Evolutionary conservation across 2,888 invertebrate species (phyloP), one percentile per base, ranked within the genome.

Genomic region (Volucella inanis): DNA sequence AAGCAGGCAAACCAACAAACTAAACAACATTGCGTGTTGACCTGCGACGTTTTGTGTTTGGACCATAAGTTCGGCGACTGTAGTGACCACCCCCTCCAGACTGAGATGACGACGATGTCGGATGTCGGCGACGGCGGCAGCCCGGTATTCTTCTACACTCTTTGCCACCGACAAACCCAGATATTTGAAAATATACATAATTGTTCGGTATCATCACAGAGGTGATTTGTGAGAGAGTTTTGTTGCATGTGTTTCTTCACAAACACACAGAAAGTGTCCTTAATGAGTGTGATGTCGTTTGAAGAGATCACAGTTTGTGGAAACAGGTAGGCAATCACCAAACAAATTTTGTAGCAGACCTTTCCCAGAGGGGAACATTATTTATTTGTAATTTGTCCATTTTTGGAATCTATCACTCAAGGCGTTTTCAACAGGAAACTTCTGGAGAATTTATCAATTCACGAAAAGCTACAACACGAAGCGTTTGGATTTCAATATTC

Each of bases 281-380:
- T 85, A 85, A 85, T 85, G 84, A 85, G 80, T 85, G 78, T 83
- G 83, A 80, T 85, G 84, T 85, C 84, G 84, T 80, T 80, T 80
- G 76, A 85, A 70, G 71, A 75, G 22, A 80, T 85, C 84, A 85
- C 80, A 85, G 80, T 80, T 80, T 80, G 45, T 74, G 43, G 68
- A 57, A 78, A 68, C 78, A 83, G 83, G 83, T 78, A 83, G 79
- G 31, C 74, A 74, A 59, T 8, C 45, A 31, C 1, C 31, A 31
- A n/a, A 6, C 31, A 31, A 31, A 31, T 31, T 1, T 43, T 38
- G 45, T 15, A 57, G 54, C 12, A 12, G 54, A 68, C 55, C 57
- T 18, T 55, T 70, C 74, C 59, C 70, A 59, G 57, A 72, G 79
- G 79, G 71, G 54, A 54, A 31, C 0, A 31, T 31, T 70, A 47